phyloP scores from a whole-genome alignment of 30 jellyfish, hydroid and myxozoan species.

The Rhopilema esculentum region DNA sequence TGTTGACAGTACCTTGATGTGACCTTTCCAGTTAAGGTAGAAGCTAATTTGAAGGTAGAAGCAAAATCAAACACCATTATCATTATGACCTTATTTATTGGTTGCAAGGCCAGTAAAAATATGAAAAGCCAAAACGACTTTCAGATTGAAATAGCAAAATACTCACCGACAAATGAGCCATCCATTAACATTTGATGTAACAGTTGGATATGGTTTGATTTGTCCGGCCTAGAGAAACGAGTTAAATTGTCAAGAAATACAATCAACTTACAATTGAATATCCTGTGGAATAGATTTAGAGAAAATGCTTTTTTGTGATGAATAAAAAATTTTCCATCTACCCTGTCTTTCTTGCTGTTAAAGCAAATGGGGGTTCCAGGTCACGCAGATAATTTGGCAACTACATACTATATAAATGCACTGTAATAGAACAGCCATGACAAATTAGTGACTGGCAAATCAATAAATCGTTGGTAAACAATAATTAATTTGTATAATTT shows the following conservation, averaged over 20 bases:
- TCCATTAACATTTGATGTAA: background rate
- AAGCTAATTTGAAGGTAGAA: too few species aligned
- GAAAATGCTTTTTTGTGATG: background rate
- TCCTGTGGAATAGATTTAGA: background rate
- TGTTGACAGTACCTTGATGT: slow-evolving; percentile 11
- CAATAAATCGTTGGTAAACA: too few species aligned
- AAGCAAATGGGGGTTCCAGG: too few species aligned
- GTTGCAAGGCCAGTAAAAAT: too few species aligned
- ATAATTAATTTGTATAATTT: too few species aligned
- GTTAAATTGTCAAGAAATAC: background rate
- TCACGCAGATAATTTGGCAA: too few species aligned
- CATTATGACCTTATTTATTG: background rate
- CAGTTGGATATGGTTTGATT: background rate
- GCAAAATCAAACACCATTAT: too few species aligned
- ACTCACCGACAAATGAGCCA: background rate
- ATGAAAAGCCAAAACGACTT: background rate
- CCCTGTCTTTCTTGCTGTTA: too few species aligned
- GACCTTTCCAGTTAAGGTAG: slow-evolving; percentile 21
- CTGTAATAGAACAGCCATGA: too few species aligned
- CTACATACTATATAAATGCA: too few species aligned
- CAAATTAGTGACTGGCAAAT: background rate
- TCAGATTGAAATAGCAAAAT: background rate
- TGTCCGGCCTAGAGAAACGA: background rate
- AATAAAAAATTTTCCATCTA: too few species aligned
- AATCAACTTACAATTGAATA: background rate